Conservation (phyloP, 1,140 invertebrate genomes). For the Zaprionus nigranus region DNA sequence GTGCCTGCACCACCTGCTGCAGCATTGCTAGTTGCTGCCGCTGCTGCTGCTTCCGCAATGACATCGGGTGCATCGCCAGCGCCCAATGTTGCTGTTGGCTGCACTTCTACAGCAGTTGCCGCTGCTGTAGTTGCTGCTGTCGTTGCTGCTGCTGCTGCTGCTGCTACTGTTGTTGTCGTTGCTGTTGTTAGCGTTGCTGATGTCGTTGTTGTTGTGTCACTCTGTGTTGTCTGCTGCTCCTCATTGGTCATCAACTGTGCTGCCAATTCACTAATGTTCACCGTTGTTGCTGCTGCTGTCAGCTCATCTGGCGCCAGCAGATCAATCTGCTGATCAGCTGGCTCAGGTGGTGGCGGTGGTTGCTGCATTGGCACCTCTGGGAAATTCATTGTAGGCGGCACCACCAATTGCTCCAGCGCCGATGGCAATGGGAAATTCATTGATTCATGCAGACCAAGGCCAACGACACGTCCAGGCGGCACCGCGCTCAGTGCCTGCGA, state of each 20-base stretch:
- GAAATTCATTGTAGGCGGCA: slow-evolving; percentile 40
- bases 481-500: slow-evolving; percentile 15
- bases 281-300: neutral
- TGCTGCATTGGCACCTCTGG: slow-evolving; percentile 30
- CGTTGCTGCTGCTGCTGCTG: neutral
- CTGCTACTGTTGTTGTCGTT: neutral
- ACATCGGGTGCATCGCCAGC: slow-evolving; percentile 3
- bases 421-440: slow-evolving; percentile 40
- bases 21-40: neutral
- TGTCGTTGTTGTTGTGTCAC: neutral
- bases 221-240: neutral
- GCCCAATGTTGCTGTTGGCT: neutral
- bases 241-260: slow-evolving; percentile 25
- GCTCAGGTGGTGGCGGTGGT: neutral
- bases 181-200: neutral
- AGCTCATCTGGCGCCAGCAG: neutral
- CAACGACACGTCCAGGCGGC: neutral
- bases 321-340: neutral
- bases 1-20: neutral
- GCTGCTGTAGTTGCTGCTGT: neutral
- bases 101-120: no score
- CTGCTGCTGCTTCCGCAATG: neutral
- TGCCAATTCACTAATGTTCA: slow-evolving; percentile 28
- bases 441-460: neutral
- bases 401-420: slow-evolving; percentile 45